phyloP scores from a whole-genome alignment of 2,113 vertebrate genomes.

The Elgaria multicarinata region DNA sequence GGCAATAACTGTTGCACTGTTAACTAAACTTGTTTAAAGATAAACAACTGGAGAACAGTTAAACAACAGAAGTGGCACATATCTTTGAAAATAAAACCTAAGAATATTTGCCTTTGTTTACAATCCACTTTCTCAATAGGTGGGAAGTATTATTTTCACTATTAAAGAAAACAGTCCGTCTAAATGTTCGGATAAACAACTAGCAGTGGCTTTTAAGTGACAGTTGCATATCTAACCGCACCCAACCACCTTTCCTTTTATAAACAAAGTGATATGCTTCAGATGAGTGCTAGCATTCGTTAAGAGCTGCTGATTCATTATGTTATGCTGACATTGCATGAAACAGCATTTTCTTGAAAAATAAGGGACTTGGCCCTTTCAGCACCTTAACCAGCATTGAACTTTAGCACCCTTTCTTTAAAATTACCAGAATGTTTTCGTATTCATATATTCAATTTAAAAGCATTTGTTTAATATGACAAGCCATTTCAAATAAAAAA shows the following conservation, averaged over 20 bases:
- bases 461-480: background rate
- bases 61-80: background rate
- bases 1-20: background rate
- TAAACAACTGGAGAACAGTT: background rate
- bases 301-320: constrained; percentile 73
- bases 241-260: constrained; percentile 66
- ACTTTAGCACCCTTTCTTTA: constrained; percentile 6
- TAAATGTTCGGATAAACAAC: constrained; percentile 1
- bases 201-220: constrained; percentile 4
- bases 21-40: background rate
- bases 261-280: constrained; percentile 62
- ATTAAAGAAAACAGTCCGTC: background rate
- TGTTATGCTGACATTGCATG: constrained; percentile 69
- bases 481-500: background rate
- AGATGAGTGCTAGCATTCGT: constrained; percentile 47
- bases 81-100: background rate
- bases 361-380: background rate
- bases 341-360: constrained; percentile 59
- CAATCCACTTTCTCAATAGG: background rate
- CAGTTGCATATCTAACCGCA: constrained; percentile 24
- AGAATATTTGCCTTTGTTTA: background rate
- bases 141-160: background rate
- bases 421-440: background rate
- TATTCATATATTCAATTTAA: background rate
- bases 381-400: background rate